These are phyloP conservation scores for Digitonthophagus gazella DNA, from an alignment of 2,888 invertebrate genomes.

Conservation along the genomic window DNA sequence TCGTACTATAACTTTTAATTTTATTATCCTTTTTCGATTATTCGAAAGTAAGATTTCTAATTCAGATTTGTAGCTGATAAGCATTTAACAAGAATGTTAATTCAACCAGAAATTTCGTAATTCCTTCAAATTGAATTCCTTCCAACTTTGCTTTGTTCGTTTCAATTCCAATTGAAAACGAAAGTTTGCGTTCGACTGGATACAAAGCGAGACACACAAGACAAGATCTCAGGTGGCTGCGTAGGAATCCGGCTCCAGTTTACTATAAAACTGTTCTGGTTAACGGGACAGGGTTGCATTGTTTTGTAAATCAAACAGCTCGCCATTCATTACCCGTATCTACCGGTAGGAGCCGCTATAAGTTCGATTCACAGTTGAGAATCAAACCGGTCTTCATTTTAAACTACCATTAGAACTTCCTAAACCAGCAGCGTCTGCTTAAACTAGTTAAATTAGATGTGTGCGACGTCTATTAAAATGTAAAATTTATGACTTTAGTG, in stretches of 20 bases:
- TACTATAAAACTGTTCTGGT: constrained; percentile 17
- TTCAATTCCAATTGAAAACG: background rate
- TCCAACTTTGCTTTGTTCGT: background rate
- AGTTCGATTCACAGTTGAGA: background rate
- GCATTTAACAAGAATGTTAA: background rate
- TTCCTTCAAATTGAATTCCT: background rate
- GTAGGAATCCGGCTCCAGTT: constrained; percentile 3
- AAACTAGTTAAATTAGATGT: background rate
- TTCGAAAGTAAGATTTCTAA: background rate
- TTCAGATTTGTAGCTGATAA: background rate
- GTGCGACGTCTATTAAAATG: background rate
- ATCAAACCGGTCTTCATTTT: background rate
- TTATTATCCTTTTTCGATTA: background rate
- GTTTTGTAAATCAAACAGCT: constrained; percentile 13
- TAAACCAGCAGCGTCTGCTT: background rate
- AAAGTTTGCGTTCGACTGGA: background rate
- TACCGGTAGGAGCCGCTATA: constrained; percentile 5
- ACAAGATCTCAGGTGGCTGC: constrained; percentile 5
- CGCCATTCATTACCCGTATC: constrained; percentile 15
- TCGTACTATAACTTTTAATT: background rate
- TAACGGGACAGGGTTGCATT: constrained; percentile 8
- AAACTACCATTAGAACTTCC: background rate
- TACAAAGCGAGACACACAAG: background rate
- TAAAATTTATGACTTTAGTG: background rate
- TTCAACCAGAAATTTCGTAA: background rate